These are phyloP conservation scores for Malurus alboscapulatus DNA, from an alignment of 2,113 vertebrate species.

Conservation along the genomic window DNA sequence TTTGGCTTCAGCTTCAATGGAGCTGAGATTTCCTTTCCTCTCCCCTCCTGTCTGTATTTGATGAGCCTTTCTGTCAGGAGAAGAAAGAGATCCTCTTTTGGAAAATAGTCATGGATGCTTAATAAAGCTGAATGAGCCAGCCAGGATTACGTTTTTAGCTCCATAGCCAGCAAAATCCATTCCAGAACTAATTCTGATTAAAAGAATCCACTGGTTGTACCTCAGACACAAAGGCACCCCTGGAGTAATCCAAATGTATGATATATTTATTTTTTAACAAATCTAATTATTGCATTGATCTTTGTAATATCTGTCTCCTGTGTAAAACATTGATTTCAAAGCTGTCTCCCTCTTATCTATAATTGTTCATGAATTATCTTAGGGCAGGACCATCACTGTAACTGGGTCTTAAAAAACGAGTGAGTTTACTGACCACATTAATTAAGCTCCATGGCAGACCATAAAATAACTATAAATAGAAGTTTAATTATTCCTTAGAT, in stretches of 20 bases:
- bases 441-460: not conserved
- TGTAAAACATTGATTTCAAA: constrained; percentile 19
- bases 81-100: constrained; percentile 32
- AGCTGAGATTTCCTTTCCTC: not conserved
- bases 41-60: not conserved
- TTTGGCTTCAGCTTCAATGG: constrained; percentile 43
- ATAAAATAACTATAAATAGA: constrained; percentile 5
- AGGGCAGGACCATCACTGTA: not conserved
- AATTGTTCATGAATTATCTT: constrained; percentile 7
- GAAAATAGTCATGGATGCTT: constrained; percentile 29
- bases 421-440: not conserved
- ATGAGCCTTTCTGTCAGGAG: constrained; percentile 21
- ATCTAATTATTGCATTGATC: constrained; percentile 20
- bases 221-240: constrained; percentile 50
- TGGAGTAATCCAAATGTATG: not conserved
- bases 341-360: constrained; percentile 30
- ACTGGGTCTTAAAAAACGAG: not conserved
- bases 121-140: constrained; percentile 4
- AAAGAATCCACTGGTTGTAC: constrained; percentile 3
- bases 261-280: not conserved
- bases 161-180: constrained; percentile 43
- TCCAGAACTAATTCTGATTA: constrained; percentile 56
- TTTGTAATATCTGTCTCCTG: constrained; percentile 8
- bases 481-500: not conserved
- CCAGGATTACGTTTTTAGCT: constrained; percentile 31